Evolutionary conservation across 1,140 invertebrate species (phyloP).

Genomic region (Ceratosolen fusciceps): DNA sequence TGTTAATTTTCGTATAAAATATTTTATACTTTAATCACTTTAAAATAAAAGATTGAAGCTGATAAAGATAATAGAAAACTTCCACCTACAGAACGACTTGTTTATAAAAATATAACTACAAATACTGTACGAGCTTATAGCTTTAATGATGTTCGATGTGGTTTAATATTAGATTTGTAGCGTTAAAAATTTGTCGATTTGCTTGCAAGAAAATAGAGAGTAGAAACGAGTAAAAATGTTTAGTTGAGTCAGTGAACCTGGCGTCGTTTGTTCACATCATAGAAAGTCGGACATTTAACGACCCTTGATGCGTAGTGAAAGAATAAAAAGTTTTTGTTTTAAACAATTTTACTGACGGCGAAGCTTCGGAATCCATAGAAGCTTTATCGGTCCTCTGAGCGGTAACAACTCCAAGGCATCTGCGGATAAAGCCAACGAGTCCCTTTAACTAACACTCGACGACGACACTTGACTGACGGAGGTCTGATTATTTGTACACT

Average conservation of each 20-base stretch:
- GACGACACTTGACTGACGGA: no score
- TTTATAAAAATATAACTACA: not conserved
- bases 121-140: not conserved
- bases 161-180: not conserved
- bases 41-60: not conserved
- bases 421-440: no score
- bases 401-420: no score
- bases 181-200: not conserved
- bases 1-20: not conserved
- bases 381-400: no score
- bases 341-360: no score
- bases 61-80: not conserved
- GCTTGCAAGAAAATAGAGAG: not conserved
- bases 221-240: not conserved
- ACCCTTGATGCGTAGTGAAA: not conserved
- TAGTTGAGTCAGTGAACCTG: not conserved
- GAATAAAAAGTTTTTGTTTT: not conserved
- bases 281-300: not conserved
- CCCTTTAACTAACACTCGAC: no score
- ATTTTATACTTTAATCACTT: not conserved
- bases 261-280: not conserved
- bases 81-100: not conserved
- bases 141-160: not conserved
- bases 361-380: not conserved
- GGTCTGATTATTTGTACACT: no score